These are phyloP conservation scores for Anaspis maculata DNA, from an alignment of 2,888 invertebrate genomes.

Conservation along the genomic window DNA sequence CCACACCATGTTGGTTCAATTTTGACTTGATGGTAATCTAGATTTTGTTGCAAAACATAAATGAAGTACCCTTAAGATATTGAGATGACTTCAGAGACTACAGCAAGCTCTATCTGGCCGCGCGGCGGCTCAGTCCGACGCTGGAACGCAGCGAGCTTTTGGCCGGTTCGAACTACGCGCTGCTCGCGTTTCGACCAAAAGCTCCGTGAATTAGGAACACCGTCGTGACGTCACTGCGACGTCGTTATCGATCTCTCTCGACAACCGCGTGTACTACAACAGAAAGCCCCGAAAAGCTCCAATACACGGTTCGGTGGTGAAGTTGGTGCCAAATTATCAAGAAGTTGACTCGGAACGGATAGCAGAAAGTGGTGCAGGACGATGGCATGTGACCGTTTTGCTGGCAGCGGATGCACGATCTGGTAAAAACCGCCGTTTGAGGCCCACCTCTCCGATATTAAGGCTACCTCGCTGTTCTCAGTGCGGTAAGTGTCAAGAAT, in stretches of 20 bases:
- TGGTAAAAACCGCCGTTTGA: conserved; percentile 6
- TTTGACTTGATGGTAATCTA: too few species aligned
- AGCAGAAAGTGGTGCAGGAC: too few species aligned
- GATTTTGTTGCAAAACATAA: too few species aligned
- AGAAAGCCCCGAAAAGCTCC: conserved; percentile 29
- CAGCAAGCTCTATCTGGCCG: too few species aligned
- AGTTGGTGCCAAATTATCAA: conserved; percentile 18
- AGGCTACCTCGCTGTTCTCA: conserved; percentile 25
- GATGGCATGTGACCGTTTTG: too few species aligned
- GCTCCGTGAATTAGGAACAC: conserved; percentile 7
- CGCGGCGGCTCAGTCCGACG: too few species aligned
- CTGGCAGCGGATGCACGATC: too few species aligned
- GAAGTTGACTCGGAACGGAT: too few species aligned
- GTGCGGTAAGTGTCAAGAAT: conserved; percentile 29
- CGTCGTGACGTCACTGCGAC: conserved; percentile 42
- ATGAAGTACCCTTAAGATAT: too few species aligned
- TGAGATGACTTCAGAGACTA: too few species aligned
- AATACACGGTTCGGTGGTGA: conserved; percentile 20
- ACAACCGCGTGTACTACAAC: conserved; percentile 36
- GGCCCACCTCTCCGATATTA: conserved; percentile 3
- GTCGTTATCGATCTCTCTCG: conserved; percentile 40
- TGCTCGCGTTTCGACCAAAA: conserved; percentile 2
- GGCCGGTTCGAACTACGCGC: conserved; percentile 6
- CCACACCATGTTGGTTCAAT: too few species aligned
- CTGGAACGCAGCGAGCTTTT: too few species aligned